Evolutionary conservation across 1,140 invertebrate species (phyloP), one percentile per base, ranked within the genome.

Genomic region (Rhagoletis pomonella): DNA sequence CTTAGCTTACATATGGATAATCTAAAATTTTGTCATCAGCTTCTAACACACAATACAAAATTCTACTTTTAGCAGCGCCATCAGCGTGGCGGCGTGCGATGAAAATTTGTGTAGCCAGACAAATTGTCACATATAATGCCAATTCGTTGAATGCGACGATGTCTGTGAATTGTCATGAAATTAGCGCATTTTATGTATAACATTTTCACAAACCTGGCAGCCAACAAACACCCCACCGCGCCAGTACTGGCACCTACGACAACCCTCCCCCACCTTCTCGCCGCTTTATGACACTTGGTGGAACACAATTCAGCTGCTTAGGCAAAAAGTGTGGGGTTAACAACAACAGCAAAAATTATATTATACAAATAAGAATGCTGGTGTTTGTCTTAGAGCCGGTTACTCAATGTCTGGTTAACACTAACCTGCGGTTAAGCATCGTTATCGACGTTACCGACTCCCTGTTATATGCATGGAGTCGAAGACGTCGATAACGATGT

Each of bases 101-200:
- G 67, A 12, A 47, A 29, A 73, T 73, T 73, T 73, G 29, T 73
- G 44, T 42, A 73, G 42, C 67, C 67, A 42, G 67, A 73, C 67
- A 73, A 73, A 73, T 73, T 73, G 67, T 47, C 67, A 73, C 67
- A 73, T 44, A 73, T 73, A 73, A 73, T 17, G 67, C 67, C 67
- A 73, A 73, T 73, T 73, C 67, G 42, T 73, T 73, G 67, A 73
- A 62, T 65, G 67, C 67, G 14, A 73, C 67, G 67, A 73, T 42
- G 67, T 73, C 67, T 73, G 67, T 73, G 67, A 73, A 73, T 73
- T 73, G 67, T 73, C 67, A 73, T 44, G 67, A 73, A 73, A 73
- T 73, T 73, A 73, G 67, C 42, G 67, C 67, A 73, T 47, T 73
- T 73, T 73, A 73, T 47, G 42, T 44, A 10, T 42, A 73, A 73